These are phyloP conservation scores for Drosophila sulfurigaster DNA, from an alignment of 1,140 invertebrate genomes.

Conservation along the genomic window DNA sequence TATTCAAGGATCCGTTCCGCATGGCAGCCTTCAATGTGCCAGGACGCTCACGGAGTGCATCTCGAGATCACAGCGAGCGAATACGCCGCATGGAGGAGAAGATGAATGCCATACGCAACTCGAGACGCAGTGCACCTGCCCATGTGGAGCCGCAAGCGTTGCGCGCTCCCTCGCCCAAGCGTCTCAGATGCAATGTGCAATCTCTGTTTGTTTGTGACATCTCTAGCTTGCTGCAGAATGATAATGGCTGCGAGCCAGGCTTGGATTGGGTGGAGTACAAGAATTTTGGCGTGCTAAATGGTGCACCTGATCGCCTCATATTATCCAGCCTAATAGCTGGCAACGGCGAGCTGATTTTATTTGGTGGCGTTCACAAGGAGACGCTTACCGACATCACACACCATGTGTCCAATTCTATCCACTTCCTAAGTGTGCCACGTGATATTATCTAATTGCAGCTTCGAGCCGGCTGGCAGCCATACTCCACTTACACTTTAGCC, in stretches of 20 bases:
- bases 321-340: conserved; percentile 95
- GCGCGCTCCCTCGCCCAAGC: conserved; percentile 85
- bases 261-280: conserved; percentile 92
- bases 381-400: conserved; percentile 86
- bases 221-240: conserved; percentile 87
- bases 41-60: conserved; percentile 71
- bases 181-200: conserved; percentile 88
- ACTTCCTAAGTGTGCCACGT: conserved; percentile 91
- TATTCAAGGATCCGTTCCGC: conserved; percentile 74
- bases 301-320: conserved; percentile 94
- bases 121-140: conserved; percentile 72
- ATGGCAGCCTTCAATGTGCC: conserved; percentile 84
- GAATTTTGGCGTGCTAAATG: conserved; percentile 86
- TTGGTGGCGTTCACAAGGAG: conserved; percentile 96
- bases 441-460: conserved; percentile 88
- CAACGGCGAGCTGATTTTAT: conserved; percentile 96
- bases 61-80: conserved; percentile 80
- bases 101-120: conserved; percentile 82
- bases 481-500: conserved; percentile 14
- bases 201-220: conserved; percentile 95
- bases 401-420: conserved; percentile 91
- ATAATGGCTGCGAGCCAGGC: conserved; percentile 85
- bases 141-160: conserved; percentile 60
- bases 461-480: conserved; percentile 28
- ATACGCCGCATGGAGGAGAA: conserved; percentile 84